Base-by-base conservation (phyloP, 2,113 vertebrate species). In the Lycaon pictus region DNA sequence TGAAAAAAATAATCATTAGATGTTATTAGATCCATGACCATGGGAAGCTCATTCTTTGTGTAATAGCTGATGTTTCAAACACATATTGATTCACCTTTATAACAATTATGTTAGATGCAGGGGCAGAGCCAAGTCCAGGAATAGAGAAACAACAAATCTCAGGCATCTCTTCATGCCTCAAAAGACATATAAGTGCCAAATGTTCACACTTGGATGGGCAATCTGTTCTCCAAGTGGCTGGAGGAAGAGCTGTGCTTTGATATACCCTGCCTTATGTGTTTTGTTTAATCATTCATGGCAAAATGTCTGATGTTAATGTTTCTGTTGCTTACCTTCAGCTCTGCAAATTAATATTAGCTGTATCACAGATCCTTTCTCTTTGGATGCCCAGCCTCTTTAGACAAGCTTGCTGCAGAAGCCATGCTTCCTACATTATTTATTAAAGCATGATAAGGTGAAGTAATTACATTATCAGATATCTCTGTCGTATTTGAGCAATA, bases 401-500 rank as follows among this genome's bases (percentile, higher is more conserved):
- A 90, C 84, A 98, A 94, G 29, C 96, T 97, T 63, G 1, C 76
- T 95, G 43, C 93, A 90, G 95, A 94, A 96, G 81, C 93, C n/a
- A 81, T 96, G 87, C 37, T 85, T 95, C 43, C 93, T 97, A 95
- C 87, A 98, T 98, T 98, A 98, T 99, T 99, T 99, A 98, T 98
- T 98, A 98, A 98, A 98, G 81, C 62, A 48, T 96, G 97, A 98
- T 98, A 98, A 98, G 94, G 89, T 98, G 95, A 98, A 98, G 98
- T 98, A 99, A 98, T 98, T 99, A 98, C 96, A 98, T 98, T 99
- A 98, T 98, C 98, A 97, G 97, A 98, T 98, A 98, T 98, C 98
- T 96, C 97, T 97, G 97, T 98, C 84, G 43, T 97, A 97, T 96
- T 97, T 97, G 97, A 98, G 98, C 98, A 98, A 98, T 98, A 99